Base-by-base conservation (phyloP, 92 coral and sea anemone species). In the Meandrina meandrites region DNA sequence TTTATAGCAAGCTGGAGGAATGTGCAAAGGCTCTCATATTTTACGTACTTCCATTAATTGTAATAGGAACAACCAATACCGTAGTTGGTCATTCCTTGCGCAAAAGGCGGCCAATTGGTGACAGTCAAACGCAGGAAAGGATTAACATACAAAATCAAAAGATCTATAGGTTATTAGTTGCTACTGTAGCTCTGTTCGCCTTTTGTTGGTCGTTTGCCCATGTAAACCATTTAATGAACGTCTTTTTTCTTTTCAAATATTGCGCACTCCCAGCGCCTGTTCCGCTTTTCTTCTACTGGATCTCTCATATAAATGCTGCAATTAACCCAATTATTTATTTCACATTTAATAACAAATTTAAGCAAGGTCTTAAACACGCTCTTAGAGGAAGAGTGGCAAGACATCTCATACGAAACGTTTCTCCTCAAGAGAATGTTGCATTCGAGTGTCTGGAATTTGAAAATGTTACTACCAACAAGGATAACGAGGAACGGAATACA, bases 171-270 rank as follows among this genome's bases (percentile, higher is more conserved):
- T 16, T 76, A 5, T 42, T 90, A 54, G 90, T 90, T 40, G 81
- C 84, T 72, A 86, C 80, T 27, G 88, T 90, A 32, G 54, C 78
- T 18, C 36, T 90, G 73, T 86, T 90, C 69, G 90, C 93, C 53
- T 54, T 90, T 67, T 86, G 93, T 42, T 90, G 93, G 93, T 84
- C 86, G 69, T 89, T 89, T 18, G 86, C 88, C 14, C 93, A 90
- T 56, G 68, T 90, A 30, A 90, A 86, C 48, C 93, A 90, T 50
- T 78, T 90, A 21, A 40, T 90, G 18, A 42, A 34, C 56, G 53
- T 75, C 79, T 37, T 40, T 75, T 27, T 12, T 5, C 32, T 1
- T 17, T 47, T 32, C 19, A n/a, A 13, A 16, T 50, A 76, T 28
- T 76, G 80, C 8, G 31, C 54, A 3, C 80, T 76, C 62, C 80